Percentiles rank a stretch among this genome's conserved stretches.
Evolutionary conservation across 2,888 invertebrate species (phyloP).

Genomic region (Calameuta filiformis): DNA sequence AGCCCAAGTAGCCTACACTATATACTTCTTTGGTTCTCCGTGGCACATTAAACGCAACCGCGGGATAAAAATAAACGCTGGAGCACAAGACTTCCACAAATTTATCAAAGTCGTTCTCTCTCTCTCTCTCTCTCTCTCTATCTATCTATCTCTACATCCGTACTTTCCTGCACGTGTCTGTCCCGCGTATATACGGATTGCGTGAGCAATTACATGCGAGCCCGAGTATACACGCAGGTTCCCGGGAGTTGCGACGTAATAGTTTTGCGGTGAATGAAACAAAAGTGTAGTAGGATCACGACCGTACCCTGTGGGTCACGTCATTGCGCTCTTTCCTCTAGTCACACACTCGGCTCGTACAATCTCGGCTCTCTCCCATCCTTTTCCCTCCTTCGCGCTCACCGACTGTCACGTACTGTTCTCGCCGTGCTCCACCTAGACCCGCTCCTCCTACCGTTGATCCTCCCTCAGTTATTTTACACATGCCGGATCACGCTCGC

Average conservation of each 20-base stretch:
- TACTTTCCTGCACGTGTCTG: not conserved
- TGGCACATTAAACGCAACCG: not conserved
- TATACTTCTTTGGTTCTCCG: not conserved
- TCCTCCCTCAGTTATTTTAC: not conserved
- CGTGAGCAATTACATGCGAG: not conserved
- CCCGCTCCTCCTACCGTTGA: not conserved
- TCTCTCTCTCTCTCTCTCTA: constrained; percentile 9
- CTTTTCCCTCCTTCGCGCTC: not conserved
- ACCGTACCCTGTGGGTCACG: not conserved
- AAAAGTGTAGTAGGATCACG: not conserved
- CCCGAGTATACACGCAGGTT: not conserved
- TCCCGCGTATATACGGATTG: not conserved
- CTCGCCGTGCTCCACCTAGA: not conserved
- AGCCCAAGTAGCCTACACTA: not conserved
- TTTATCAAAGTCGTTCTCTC: not conserved
- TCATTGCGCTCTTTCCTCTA: not conserved
- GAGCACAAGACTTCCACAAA: not conserved
- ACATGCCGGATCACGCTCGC: not conserved
- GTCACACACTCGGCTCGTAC: not conserved
- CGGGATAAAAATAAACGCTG: not conserved
- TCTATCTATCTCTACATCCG: not conserved
- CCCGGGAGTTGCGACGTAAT: not conserved
- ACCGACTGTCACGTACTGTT: not conserved
- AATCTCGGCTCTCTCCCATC: not conserved
- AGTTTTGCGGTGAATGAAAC: constrained; percentile 9